Conservation (phyloP, 2,888 invertebrate genomes). For the Diachrysia chrysitis region DNA sequence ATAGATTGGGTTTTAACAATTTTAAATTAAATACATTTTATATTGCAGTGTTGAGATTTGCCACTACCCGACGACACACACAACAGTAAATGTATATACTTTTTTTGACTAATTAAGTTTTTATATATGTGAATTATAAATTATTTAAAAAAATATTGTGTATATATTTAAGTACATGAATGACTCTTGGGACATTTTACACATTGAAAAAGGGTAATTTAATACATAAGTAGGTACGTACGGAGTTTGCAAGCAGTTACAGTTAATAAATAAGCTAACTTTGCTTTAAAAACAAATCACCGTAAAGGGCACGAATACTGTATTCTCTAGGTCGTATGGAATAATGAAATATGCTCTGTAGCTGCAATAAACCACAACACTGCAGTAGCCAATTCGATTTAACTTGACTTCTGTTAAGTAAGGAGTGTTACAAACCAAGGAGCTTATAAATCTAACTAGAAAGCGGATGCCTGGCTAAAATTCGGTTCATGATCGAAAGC, state of each 20-base stretch:
- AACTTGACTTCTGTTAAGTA: background rate
- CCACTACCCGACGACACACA: too few relatives aligned
- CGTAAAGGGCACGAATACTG: background rate
- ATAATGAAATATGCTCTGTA: conserved; percentile 7
- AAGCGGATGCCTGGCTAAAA: background rate
- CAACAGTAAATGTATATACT: too few relatives aligned
- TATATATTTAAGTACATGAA: too few relatives aligned
- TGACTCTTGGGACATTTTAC: too few relatives aligned
- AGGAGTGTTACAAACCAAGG: background rate
- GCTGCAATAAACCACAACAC: background rate
- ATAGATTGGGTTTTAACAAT: too few relatives aligned
- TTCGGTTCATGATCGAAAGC: too few relatives aligned
- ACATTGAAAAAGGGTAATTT: too few relatives aligned
- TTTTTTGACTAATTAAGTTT: background rate
- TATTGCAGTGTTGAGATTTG: too few relatives aligned
- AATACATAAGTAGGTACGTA: background rate
- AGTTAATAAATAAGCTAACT: conserved; percentile 1
- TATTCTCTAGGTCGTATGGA: background rate
- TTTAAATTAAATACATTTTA: too few relatives aligned
- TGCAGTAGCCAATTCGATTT: conserved; percentile 8
- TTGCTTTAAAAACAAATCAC: background rate
- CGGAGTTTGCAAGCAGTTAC: background rate
- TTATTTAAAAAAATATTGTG: too few relatives aligned
- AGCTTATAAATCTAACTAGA: background rate
- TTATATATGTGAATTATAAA: background rate